Evolutionary conservation across 1,140 invertebrate genomes (phyloP).

Genomic region (Diuraphis noxia): DNA sequence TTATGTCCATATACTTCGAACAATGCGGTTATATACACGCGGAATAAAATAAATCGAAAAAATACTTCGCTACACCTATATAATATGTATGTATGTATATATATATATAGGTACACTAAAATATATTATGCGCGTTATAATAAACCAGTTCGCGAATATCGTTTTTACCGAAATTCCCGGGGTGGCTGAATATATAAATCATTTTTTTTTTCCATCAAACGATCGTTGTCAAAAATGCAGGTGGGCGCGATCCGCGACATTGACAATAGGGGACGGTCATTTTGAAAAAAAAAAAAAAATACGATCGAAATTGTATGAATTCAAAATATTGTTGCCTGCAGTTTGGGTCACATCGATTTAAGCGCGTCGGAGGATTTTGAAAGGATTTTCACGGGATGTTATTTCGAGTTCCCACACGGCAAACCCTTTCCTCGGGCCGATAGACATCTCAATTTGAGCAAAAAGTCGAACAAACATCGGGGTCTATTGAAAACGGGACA

Average conservation of each 20-base stretch:
- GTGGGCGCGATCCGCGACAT: constrained; percentile 1
- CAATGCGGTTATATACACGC: neutral
- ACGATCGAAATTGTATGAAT: neutral
- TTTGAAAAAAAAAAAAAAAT: neutral
- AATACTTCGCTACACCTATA: neutral
- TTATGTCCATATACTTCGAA: neutral
- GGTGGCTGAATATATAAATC: constrained; percentile 9
- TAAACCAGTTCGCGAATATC: constrained; percentile 10
- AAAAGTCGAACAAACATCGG: neutral
- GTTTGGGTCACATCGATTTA: constrained; percentile 9
- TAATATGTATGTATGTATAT: too few species aligned
- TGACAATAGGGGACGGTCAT: constrained; percentile 9
- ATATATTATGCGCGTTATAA: neutral
- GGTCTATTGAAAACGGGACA: neutral
- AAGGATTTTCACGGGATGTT: neutral
- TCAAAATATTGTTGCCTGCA: neutral
- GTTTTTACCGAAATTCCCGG: neutral
- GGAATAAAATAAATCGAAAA: neutral
- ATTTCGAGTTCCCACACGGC: constrained; percentile 12
- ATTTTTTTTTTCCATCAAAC: constrained; percentile 19
- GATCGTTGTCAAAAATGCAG: neutral
- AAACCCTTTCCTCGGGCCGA: constrained; percentile 2
- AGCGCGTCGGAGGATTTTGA: neutral
- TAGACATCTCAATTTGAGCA: neutral
- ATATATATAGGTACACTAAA: neutral